These are phyloP conservation scores for Agrochola litura DNA, from an alignment of 2,888 invertebrate genomes.

Conservation along the genomic window DNA sequence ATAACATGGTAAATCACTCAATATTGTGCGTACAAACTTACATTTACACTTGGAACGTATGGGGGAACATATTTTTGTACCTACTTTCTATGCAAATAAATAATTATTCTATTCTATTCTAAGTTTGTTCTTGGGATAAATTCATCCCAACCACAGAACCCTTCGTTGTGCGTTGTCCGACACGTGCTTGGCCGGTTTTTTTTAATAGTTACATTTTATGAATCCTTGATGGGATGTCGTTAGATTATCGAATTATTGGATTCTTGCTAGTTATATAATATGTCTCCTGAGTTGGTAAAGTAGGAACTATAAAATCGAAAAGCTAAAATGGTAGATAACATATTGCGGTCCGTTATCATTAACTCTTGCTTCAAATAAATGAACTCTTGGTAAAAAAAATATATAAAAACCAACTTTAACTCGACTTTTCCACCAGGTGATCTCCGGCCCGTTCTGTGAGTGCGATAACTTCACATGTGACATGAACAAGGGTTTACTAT, in stretches of 20 bases:
- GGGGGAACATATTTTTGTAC: too few species aligned
- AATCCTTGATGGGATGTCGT: neutral
- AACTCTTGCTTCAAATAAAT: neutral
- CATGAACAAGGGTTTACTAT: slow-evolving; percentile 94
- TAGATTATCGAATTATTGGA: neutral
- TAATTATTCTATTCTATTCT: too few species aligned
- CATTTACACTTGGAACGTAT: too few species aligned
- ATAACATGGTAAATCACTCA: too few species aligned
- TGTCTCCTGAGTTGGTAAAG: neutral
- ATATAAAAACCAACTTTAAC: neutral
- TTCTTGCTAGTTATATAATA: neutral
- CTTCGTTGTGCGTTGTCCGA: too few species aligned
- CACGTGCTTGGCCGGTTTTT: too few species aligned
- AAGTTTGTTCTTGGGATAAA: too few species aligned
- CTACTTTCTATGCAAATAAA: too few species aligned
- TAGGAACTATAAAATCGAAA: too few species aligned
- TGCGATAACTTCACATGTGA: slow-evolving; percentile 99
- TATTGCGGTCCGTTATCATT: neutral
- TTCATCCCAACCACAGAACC: too few species aligned
- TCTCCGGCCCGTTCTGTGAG: slow-evolving; percentile 96
- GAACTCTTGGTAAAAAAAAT: neutral
- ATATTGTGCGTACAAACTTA: too few species aligned
- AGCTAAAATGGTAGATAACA: neutral
- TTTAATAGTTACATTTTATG: neutral
- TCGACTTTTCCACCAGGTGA: slow-evolving; percentile 81